Percentiles rank a stretch among this genome's conserved stretches.
Evolutionary conservation across 2,797 vertebrate species (phyloP).

Genomic region (Manis pentadactyla): DNA sequence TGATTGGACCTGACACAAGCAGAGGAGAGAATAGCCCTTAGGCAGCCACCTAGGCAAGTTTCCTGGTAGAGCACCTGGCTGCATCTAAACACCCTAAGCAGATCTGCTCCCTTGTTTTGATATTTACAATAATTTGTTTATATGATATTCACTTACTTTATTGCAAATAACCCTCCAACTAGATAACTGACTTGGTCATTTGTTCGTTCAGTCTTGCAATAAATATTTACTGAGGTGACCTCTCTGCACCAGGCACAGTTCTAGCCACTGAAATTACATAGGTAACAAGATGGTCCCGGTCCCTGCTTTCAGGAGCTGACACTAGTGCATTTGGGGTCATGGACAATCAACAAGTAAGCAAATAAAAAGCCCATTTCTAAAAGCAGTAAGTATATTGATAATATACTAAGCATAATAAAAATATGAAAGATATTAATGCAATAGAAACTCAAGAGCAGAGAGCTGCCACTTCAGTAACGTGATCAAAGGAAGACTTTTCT

Average conservation of each 20-base stretch:
- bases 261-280: not conserved
- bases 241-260: not conserved
- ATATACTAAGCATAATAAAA: not conserved
- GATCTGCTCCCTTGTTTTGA: not conserved
- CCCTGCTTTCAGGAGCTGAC: not conserved
- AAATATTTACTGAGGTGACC: not conserved
- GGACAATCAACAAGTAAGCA: not conserved
- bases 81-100: not conserved
- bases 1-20: conserved; percentile 37
- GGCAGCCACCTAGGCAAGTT: not conserved
- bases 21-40: not conserved
- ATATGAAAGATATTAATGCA: not conserved
- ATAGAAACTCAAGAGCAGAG: not conserved
- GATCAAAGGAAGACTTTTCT: not conserved
- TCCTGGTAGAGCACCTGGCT: not conserved
- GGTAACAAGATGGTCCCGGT: not conserved
- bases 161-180: not conserved
- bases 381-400: not conserved
- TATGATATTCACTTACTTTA: not conserved
- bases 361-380: not conserved
- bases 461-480: not conserved
- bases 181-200: not conserved
- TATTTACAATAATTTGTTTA: not conserved
- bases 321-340: not conserved
- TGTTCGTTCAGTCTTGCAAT: not conserved